Evolutionary conservation across 1,140 invertebrate species (phyloP), one percentile per base, ranked within the genome.

Genomic region (Sminthurinus signatus): DNA sequence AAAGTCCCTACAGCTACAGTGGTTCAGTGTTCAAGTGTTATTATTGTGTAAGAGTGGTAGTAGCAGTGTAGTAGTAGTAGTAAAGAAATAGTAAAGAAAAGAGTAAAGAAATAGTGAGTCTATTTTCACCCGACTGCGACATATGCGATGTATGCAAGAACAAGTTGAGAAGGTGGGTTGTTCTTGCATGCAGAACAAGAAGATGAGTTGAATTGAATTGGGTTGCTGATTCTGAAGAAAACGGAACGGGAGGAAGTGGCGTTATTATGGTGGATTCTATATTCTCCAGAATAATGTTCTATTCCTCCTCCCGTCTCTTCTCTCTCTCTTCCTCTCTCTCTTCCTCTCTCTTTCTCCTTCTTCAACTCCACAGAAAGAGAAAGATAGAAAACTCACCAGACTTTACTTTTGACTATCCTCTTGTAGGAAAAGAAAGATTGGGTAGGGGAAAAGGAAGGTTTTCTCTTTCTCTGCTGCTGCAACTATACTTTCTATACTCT

Each of bases 241-340:
- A 31, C n/a, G 46, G 39, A n/a, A 4, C 19, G 39, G 2, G 36
- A 58, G 29, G 42, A 19, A 39, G 52, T 60, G 32, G 2, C 29
- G 29, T 57, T 50, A 50, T 48, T 31, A 29, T 27, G 29, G 39
- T 61, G 28, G 54, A 32, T 58, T 43, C 4, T 65, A 10, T 1
- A 43, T n/a, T n/a, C n/a, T n/a, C n/a, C n/a, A n/a, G n/a, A n/a
- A n/a, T n/a, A n/a, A n/a, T n/a, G n/a, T n/a, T n/a, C n/a, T n/a
- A n/a, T n/a, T n/a, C n/a, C n/a, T n/a, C n/a, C n/a, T n/a, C n/a
- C n/a, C n/a, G 29, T 51, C 5, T 58, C 15, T 44, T 43, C 44
- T 55, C 46, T 58, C 60, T 65, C 56, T 58, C 66, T 58, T 43
- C 48, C 63, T 63, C 52, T 52, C 46, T 31, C 48, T 19, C 36